Conservation (phyloP, 2,113 vertebrate genomes). For the Arenaria interpres region DNA sequence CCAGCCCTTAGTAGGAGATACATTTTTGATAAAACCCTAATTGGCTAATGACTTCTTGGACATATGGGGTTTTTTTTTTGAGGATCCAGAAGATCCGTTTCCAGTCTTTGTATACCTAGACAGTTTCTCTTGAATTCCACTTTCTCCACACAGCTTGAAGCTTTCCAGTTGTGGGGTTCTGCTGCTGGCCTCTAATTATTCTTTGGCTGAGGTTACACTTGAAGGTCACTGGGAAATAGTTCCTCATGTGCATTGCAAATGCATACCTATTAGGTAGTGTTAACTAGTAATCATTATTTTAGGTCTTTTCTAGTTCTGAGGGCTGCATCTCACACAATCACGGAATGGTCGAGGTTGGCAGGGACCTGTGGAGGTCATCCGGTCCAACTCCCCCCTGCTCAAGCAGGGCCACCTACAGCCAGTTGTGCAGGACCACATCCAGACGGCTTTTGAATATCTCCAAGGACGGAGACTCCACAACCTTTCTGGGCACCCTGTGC, state of each 20-base stretch:
- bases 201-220: neutral
- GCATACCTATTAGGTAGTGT: neutral
- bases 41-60: neutral
- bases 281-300: conserved; percentile 5
- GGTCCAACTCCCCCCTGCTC: neutral
- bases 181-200: neutral
- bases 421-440: neutral
- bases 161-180: neutral
- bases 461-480: neutral
- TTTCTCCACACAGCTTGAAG: neutral
- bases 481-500: neutral
- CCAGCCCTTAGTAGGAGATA: neutral
- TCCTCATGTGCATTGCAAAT: conserved; percentile 59
- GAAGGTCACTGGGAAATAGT: conserved; percentile 34
- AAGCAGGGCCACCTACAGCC: neutral
- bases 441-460: neutral
- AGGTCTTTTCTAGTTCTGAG: neutral
- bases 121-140: neutral
- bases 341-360: neutral
- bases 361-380: neutral
- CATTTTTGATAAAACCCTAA: neutral
- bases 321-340: neutral
- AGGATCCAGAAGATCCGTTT: neutral
- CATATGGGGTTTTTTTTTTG: neutral
- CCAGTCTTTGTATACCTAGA: neutral